Percentiles rank a stretch among this genome's conserved stretches.
These are phyloP conservation scores for Melanostigma gelatinosum DNA, from an alignment of 2,113 vertebrate genomes.

Conservation along the genomic window DNA sequence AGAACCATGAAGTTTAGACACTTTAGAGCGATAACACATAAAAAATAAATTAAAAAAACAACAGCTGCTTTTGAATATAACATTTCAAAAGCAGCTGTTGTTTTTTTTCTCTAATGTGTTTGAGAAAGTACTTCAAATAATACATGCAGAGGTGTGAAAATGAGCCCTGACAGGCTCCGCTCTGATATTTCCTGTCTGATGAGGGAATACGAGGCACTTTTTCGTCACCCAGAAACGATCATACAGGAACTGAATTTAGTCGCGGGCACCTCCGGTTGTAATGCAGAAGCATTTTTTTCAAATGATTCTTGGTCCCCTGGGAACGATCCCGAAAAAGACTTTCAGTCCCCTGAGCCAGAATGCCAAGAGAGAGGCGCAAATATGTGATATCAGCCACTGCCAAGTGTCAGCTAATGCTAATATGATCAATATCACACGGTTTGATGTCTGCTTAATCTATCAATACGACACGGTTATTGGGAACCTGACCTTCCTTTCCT, in stretches of 20 bases:
- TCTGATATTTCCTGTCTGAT: background rate
- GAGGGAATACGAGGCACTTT: background rate
- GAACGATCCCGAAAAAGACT: background rate
- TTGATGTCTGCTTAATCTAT: background rate
- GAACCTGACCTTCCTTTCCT: background rate
- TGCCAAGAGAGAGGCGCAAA: background rate
- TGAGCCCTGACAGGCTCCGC: background rate
- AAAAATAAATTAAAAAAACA: background rate
- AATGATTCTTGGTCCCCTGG: background rate
- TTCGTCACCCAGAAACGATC: background rate
- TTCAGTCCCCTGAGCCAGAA: background rate
- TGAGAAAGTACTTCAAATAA: background rate
- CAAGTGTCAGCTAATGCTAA: conserved; percentile 2
- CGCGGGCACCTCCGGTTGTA: background rate
- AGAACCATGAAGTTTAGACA: background rate
- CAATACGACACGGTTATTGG: background rate
- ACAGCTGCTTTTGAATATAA: background rate
- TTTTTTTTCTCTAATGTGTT: background rate
- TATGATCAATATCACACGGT: background rate
- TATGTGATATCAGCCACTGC: background rate
- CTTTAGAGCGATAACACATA: background rate
- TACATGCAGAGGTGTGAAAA: background rate
- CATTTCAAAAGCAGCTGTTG: background rate
- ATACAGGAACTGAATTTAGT: background rate
- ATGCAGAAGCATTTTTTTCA: background rate